Base-by-base conservation (phyloP, 2,888 invertebrate species). In the Sisyra nigra region DNA sequence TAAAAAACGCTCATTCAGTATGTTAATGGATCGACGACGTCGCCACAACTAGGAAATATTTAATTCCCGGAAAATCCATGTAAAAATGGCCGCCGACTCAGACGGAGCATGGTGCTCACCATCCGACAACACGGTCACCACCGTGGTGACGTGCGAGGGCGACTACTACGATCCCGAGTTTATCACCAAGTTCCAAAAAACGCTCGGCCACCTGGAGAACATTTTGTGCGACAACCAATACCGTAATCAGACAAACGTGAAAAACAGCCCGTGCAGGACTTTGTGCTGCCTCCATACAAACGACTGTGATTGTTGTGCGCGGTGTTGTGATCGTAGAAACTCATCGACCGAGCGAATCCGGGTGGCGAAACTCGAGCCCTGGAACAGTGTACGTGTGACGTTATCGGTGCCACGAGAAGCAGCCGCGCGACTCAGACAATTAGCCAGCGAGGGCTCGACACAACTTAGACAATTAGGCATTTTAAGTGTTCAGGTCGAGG, bases 351-450 rank as follows among this genome's bases (percentile, higher is more conserved):
- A 69, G 52, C 67, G 66, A 55, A 63, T 80, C 55, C 69, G 70
- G 59, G 71, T 83, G 52, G 71, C 74, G 58, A 83, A 83, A 64
- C 78, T 92, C 70, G 94, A 94, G 76, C 94, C 94, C 74, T 96
- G 92, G 92, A 92, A 93, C 72, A 89, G 92, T 55, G 94, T 96
- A 56, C 82, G 91, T 67, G 92, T 96, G 65, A 94, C 93, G 68
- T 82, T 96, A 74, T 89, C 89, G 62, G 89, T 96, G 72, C 93
- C 94, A 57, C 81, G 85, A 62, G 93, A 93, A 68, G 94, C 94
- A 59, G 94, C 94, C 59, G 72, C 83, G 56, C 80, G 89, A 53
- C 72, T 96, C 58, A 77, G 91, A 55, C 87, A 87, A 65, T 71
- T 96, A 60, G 94, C 94, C 50, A 82, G 85, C 57, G 86, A 88